Base-by-base conservation (phyloP, 1,140 invertebrate species). In the Penaeus chinensis region DNA sequence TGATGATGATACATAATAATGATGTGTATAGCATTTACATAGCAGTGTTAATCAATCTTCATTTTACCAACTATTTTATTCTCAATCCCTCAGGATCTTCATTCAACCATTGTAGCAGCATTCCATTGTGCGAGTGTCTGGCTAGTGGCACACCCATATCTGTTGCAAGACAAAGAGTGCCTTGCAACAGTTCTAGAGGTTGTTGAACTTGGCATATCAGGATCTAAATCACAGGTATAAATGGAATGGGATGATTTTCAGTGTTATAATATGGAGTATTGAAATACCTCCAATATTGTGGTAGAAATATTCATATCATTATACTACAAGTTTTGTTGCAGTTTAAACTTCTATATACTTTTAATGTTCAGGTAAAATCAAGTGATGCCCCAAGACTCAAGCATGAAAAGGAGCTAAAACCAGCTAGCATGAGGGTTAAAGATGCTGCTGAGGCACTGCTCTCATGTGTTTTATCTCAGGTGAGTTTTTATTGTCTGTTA, bases 191-290 rank as follows among this genome's bases (percentile, higher is more conserved):
- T 99, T 18, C 94, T 99, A 71, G 98, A 99, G 93, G 98, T 99
- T 0, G 96, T 99, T 3, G 99, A 99, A 92, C 94, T 99, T 13
- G 99, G 99, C 85, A 97, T 99, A 76, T 99, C 98, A 0, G 99
- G 99, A 18, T 96, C 97, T 4, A 99, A 98, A 93, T 95, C 94
- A 65, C 93, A 95, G 92, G 94, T 94, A 54, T 54, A 54, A 13
- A 13, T 54, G 54, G 54, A 54, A 54, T 54, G 10, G 54, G 5
- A 13, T 54, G 54, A 54, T 54, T 54, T 54, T 54, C 16, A 54
- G 37, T 2, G 7, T 42, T 7, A 42, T 42, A 42, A 42, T 42
- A 0, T 42, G 37, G 37, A 11, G 0, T 54, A 16, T 54, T 11
- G 5, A 54, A 54, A 54, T 8, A 13, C 54, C 11, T 54, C 54